Base-by-base conservation (phyloP, 2,888 invertebrate species). In the Polia nebulosa region DNA sequence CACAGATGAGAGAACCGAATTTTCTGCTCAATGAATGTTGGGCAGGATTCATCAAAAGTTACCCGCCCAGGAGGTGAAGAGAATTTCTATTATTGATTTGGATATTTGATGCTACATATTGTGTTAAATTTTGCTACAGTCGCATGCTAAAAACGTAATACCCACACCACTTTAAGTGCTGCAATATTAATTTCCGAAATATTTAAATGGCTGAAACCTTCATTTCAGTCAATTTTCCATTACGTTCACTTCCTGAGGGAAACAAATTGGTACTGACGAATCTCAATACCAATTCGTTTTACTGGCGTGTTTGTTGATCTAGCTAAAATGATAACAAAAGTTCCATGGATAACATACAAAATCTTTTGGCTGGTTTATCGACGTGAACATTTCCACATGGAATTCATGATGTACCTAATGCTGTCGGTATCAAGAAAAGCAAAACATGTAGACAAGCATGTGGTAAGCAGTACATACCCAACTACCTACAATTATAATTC, bases 191-290 rank as follows among this genome's bases (percentile, higher is more conserved):
- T 63, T 72, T 72, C 65, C 45, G 25, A 27, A 52, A 20, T 17
- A 44, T 49, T 61, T 41, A 47, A 45, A 17, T 11, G 66, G 11
- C 36, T 36, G 39, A 49, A 45, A 53, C 45, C 47, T 32, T 51
- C 25, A 17, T n/a, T 55, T 58, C 34, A 52, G 45, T 55, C 7
- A 77, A 64, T 64, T 64, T 73, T 73, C 63, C 47, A 55, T 70
- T 47, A 58, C 57, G 11, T 13, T 49, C 41, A 44, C 47, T 62
- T 68, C 47, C 60, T 44, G 45, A 3, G 15, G 64, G 32, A 64
- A 62, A 62, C 20, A 52, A 65, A 67, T 47, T 57, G 22, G 17
- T 58, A 59, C 27, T 36, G 44, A 59, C 65, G 9, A 56, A 41
- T 58, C 32, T 17, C 41, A 49, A 29, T 9, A 13, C 29, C 25